A percentile compares a stretch with the other conserved stretches of the same genome.
These are phyloP conservation scores for Macropus fuliginosus DNA, from an alignment of 2,797 vertebrate genomes.

Conservation along the genomic window DNA sequence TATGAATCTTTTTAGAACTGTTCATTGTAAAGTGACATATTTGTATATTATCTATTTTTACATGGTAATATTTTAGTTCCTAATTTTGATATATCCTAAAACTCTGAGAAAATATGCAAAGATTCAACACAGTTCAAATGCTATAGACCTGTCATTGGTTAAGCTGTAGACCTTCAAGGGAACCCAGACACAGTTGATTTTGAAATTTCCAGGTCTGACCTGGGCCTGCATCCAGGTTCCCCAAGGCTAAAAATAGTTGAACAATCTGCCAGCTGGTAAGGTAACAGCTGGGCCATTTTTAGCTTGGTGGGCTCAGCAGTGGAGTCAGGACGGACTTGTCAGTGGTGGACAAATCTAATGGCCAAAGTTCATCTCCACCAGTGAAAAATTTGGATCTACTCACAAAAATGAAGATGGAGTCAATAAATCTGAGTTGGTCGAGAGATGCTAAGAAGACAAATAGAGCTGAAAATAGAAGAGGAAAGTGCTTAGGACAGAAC, in stretches of 20 bases:
- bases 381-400: slow-evolving; percentile 11
- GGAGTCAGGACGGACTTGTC: neutral
- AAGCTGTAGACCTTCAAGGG: slow-evolving; percentile 19
- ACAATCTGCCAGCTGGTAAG: neutral
- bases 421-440: neutral
- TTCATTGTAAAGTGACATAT: neutral
- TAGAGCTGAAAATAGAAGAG: neutral
- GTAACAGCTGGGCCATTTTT: neutral
- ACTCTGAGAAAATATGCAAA: neutral
- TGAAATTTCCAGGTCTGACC: neutral
- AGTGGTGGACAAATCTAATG: neutral
- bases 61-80: neutral
- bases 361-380: neutral
- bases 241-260: neutral
- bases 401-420: neutral
- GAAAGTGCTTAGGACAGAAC: neutral
- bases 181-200: neutral
- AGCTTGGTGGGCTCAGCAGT: neutral
- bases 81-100: neutral
- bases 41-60: neutral
- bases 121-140: neutral
- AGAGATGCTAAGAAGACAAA: slow-evolving; percentile 3
- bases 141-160: neutral
- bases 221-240: neutral
- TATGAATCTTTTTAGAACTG: neutral